phyloP scores from a whole-genome alignment of 2,797 vertebrate species.

The Etheostoma nigrum region DNA sequence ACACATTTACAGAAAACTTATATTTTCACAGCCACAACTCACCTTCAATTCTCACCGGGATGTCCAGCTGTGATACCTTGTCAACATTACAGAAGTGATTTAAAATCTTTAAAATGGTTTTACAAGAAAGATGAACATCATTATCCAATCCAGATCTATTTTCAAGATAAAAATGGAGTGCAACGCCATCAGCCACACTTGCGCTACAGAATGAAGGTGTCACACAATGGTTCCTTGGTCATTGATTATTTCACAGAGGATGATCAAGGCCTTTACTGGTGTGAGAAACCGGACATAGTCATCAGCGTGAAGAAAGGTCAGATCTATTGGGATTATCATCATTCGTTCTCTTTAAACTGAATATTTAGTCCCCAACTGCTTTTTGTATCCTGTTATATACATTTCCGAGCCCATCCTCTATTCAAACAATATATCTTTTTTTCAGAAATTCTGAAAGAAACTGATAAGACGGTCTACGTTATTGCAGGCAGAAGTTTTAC shows the following conservation, averaged over 20 bases:
- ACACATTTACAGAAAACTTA: too few relatives aligned
- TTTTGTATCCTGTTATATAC: not conserved
- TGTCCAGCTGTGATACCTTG: constrained; percentile 64
- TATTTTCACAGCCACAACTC: constrained; percentile 7
- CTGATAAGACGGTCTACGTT: not conserved
- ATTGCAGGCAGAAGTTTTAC: constrained; percentile 46
- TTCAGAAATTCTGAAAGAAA: constrained; percentile 39
- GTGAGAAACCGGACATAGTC: constrained; percentile 14
- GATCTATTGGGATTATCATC: not conserved
- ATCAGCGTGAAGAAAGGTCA: constrained; percentile 63
- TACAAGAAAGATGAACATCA: constrained; percentile 27
- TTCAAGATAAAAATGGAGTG: not conserved
- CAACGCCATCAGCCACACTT: fast-evolving
- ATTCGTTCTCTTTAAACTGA: not conserved
- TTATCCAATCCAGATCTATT: fast-evolving
- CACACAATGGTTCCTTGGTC: constrained; percentile 29
- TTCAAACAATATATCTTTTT: not conserved
- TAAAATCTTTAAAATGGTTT: constrained; percentile 46
- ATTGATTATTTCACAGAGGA: constrained; percentile 53
- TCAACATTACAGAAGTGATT: not conserved
- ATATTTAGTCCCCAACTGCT: not conserved
- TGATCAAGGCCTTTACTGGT: constrained; percentile 69
- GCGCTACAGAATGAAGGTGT: fast-evolving
- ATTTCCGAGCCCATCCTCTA: not conserved
- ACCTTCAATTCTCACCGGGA: constrained; percentile 42